phyloP scores from a whole-genome alignment of 2,113 vertebrate species.

The Hiodon tergisus region DNA sequence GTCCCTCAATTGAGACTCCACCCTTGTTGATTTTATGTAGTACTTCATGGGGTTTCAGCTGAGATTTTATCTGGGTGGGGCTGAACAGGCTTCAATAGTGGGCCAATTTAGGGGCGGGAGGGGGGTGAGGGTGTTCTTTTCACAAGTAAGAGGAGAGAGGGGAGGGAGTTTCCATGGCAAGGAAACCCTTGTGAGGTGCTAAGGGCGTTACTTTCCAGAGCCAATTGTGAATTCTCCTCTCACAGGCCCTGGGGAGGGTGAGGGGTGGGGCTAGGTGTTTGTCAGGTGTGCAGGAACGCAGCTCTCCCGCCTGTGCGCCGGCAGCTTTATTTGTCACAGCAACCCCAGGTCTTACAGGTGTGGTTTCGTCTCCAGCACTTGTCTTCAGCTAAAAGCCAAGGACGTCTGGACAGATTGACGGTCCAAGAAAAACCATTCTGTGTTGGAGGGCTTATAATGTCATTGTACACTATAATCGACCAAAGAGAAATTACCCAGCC shows the following conservation, averaged over 20 bases:
- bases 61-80: not conserved
- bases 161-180: not conserved
- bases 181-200: not conserved
- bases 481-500: not conserved
- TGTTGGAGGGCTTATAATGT: not conserved
- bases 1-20: not conserved
- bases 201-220: conserved; percentile 6
- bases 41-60: not conserved
- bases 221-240: not conserved
- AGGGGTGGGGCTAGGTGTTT: conserved; percentile 14
- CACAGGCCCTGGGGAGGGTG: conserved; percentile 7
- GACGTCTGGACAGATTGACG: not conserved
- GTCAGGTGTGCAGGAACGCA: conserved; percentile 24
- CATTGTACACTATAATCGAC: not conserved
- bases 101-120: not conserved
- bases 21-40: not conserved
- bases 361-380: not conserved
- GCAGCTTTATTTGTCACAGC: not conserved
- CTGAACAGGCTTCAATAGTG: not conserved
- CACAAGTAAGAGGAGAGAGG: not conserved
- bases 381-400: conserved; percentile 1
- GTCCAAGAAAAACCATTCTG: not conserved
- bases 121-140: not conserved
- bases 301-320: not conserved
- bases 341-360: conserved; percentile 4